Base-by-base conservation (phyloP, 2,113 vertebrate genomes). In the Oenanthe melanoleuca region DNA sequence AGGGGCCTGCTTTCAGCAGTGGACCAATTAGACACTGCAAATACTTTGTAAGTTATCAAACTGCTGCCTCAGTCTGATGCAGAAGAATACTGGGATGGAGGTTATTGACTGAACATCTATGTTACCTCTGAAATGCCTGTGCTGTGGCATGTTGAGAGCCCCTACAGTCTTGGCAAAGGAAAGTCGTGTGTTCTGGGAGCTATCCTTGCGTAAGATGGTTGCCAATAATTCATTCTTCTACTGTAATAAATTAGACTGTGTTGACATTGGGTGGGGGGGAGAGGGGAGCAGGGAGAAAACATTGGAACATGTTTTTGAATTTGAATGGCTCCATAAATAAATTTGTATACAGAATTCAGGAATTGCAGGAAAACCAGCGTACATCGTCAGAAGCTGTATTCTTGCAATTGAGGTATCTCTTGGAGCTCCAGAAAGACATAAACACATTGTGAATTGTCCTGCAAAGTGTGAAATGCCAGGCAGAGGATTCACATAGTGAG, bases 221-320 rank as follows among this genome's bases (percentile, higher is more conserved):
- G 34, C 45, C 47, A 63, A 7, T 66, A 55, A 66, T 61, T 93
- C 4, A 26, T 91, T 78, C 42, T 79, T 81, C 40, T 69, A 16
- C 17, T 18, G 12, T 31, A 44, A 77, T 61, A 78, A 80, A 65
- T 44, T n/a, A 80, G 16, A 63, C 38, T n/a, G 20, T 19, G 42
- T 14, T 13, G 8, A 22, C 16, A 6, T 4, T 63, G 47, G 14
- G 7, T 0, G 55, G 16, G 7, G 7, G 16, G 9, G 14, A 72
- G 50, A 37, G 16, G 17, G 12, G 15, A 29, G 24, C 2, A 6
- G 21, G 9, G 37, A 45, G 63, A 44, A 80, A 95, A 57, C 31
- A 57, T 1, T 74, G 33, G 33, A 82, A 74, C 5, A 0, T 55
- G 5, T 3, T 80, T 94, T 66, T 82, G 33, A 34, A 38, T 85